Conservation (phyloP, 2,113 vertebrate species). For the Nannospalax galili region DNA sequence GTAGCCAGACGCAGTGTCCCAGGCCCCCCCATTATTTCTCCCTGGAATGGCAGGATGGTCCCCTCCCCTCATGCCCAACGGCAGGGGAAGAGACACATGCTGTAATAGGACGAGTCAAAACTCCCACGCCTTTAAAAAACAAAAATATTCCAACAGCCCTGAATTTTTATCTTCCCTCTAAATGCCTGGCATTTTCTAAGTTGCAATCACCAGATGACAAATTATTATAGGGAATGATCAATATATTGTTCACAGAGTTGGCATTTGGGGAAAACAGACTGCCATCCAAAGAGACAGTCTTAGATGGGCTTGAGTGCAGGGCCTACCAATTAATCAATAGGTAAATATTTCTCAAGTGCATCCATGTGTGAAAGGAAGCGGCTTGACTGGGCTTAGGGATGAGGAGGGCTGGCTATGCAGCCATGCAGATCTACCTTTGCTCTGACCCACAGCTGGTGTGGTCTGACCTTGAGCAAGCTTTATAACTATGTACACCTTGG, state of each 20-base stretch:
- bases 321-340: constrained; percentile 51
- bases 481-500: fast-evolving
- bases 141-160: constrained; percentile 75
- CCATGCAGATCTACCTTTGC: not conserved
- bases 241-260: constrained; percentile 47
- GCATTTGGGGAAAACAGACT: constrained; percentile 55
- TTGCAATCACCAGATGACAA: constrained; percentile 37
- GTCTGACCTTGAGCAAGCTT: not conserved
- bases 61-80: not conserved
- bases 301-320: constrained; percentile 38
- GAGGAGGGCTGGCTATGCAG: not conserved
- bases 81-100: not conserved
- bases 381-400: fast-evolving
- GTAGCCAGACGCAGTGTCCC: constrained; percentile 11
- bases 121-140: constrained; percentile 67
- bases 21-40: not conserved
- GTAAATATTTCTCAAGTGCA: constrained; percentile 66
- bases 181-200: constrained; percentile 69
- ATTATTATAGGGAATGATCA: constrained; percentile 66
- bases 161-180: constrained; percentile 39
- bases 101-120: constrained; percentile 68
- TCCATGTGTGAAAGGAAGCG: not conserved
- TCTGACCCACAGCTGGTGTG: not conserved
- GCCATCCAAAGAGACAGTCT: constrained; percentile 53
- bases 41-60: not conserved